Evolutionary conservation across 2,888 invertebrate genomes (phyloP).

Genomic region (Rotaria macrura): DNA sequence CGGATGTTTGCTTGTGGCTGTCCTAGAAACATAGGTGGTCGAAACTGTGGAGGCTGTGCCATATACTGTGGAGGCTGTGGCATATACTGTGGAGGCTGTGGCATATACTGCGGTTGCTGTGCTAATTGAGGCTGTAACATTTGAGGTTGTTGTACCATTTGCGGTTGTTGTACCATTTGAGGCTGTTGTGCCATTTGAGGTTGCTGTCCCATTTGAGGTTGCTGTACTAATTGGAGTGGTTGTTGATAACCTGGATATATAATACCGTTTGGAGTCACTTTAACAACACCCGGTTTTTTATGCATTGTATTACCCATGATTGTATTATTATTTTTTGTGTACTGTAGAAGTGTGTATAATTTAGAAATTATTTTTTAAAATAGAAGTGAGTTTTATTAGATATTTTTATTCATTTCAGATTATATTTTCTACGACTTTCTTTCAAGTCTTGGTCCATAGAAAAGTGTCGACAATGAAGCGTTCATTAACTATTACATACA

Average conservation of each 20-base stretch:
- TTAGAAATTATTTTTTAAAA: neutral
- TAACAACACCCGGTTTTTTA: neutral
- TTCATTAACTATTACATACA: neutral
- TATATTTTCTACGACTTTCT: neutral
- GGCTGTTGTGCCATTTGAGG: no score
- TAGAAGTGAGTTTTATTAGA: neutral
- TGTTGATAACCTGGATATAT: no score
- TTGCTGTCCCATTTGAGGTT: no score
- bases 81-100: neutral
- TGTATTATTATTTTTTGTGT: neutral
- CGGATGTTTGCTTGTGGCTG: neutral
- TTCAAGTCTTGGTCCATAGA: neutral
- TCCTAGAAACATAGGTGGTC: neutral
- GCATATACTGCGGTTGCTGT: neutral
- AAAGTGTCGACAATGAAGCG: neutral
- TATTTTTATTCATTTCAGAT: neutral
- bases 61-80: no score
- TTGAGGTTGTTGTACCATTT: neutral
- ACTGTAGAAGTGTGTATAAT: neutral
- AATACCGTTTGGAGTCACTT: neutral
- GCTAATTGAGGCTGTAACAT: neutral
- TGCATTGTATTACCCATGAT: neutral
- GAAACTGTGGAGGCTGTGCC: neutral
- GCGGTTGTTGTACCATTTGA: no score
- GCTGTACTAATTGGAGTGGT: no score